Evolutionary conservation across 1,140 invertebrate genomes (phyloP), one percentile per base, ranked within the genome.

Genomic region (Micrasema minimum): DNA sequence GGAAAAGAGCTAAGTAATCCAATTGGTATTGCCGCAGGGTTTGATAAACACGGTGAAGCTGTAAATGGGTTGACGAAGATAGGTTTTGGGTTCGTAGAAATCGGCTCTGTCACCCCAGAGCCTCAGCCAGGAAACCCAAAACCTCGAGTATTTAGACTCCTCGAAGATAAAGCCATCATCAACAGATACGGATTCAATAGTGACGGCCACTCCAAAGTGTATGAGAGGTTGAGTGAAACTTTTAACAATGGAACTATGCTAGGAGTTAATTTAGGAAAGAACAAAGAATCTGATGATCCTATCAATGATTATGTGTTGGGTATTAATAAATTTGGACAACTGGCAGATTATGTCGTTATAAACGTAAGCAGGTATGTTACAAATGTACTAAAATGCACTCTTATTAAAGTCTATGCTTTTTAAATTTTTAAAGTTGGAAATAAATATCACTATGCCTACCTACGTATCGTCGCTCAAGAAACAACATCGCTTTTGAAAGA

Each of bases 151-250:
- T 99, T 99, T 81, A 84, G 97, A 69, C 81, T 99, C 9, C 75
- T 79, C 1, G 88, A 94, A 74, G 96, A 98, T 81, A 80, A 87
- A 76, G 98, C 95, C 43, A 89, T 99, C 5, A 98, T 99, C 22
- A 99, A 99, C 84, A 89, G 96, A 89, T 89, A 83, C 79, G 83
- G 98, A 7, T 99, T 99, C 78, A 99, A 99, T 81, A 99, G 95
- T 82, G 90, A 96, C 76, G 98, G 98, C 0, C 94, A 98, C 79
- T 85, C 93, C 14, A 76, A 77, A 51, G 92, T 96, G 0, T 86
- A 88, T 38, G 70, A 88, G 51, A 88, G 92, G 69, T 75, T 96
- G n/a, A 76, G 84, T 72, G 76, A 80, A 65, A 64, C 90, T 1
- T 88, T 87, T 75, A 81, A 86, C 70, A 84, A 37, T 72, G 85